Evolutionary conservation across 1,140 invertebrate species (phyloP).

Genomic region (Hypothenemus hampei): DNA sequence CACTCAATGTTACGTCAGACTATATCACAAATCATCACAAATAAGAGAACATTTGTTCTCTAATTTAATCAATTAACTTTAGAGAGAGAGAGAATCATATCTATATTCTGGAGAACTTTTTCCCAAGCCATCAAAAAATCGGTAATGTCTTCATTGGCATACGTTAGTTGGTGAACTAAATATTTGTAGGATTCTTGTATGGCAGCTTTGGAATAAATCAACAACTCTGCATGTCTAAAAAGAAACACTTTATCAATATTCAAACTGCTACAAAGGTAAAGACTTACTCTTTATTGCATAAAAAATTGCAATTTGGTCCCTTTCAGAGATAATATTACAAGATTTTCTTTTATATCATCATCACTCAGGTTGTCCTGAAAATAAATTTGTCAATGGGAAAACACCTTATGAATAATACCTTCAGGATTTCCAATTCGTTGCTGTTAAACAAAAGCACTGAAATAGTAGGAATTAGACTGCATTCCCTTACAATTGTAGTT

Average conservation of each 20-base stretch:
- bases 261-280: neutral
- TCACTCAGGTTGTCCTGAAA: conserved; percentile 21
- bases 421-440: conserved; percentile 30
- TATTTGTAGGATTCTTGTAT: conserved; percentile 33
- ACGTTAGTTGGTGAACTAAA: conserved; percentile 39
- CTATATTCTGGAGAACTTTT: conserved; percentile 9
- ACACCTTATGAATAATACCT: conserved; percentile 30
- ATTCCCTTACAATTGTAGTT: conserved; percentile 41
- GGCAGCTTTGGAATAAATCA: conserved; percentile 37
- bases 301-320: conserved; percentile 37
- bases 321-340: conserved; percentile 33
- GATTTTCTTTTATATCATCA: conserved; percentile 24
- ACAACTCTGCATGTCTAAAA: conserved; percentile 36
- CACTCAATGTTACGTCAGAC: too few species aligned
- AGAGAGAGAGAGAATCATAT: conserved; percentile 10
- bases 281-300: conserved; percentile 38
- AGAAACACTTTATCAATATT: conserved; percentile 9
- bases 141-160: conserved; percentile 28
- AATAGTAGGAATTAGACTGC: conserved; percentile 39
- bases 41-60: too few species aligned
- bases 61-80: too few species aligned
- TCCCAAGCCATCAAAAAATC: conserved; percentile 16
- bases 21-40: too few species aligned
- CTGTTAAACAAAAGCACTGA: conserved; percentile 41
- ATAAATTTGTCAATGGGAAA: conserved; percentile 17